Percentiles rank a stretch among this genome's conserved stretches.
phyloP scores from a whole-genome alignment of 2,888 invertebrate genomes.

The Hypena proboscidalis region DNA sequence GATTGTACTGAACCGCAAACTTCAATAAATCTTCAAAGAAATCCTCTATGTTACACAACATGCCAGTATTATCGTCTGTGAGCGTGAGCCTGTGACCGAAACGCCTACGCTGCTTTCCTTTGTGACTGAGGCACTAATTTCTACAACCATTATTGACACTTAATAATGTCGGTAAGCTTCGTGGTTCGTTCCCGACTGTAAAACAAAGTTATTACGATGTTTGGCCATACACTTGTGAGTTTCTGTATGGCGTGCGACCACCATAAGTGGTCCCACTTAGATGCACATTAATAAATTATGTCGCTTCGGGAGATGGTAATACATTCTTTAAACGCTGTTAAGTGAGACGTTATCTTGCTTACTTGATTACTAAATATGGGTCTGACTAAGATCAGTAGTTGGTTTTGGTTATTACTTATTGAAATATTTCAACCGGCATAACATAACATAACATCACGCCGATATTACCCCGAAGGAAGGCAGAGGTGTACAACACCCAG shows the following conservation, averaged over 20 bases:
- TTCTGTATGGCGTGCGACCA: conserved; percentile 51
- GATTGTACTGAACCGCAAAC: too few relatives aligned
- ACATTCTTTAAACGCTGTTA: conserved; percentile 63
- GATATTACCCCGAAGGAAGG: too few relatives aligned
- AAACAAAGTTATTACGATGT: conserved; percentile 69
- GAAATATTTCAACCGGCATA: conserved; percentile 1
- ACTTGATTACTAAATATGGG: conserved; percentile 51
- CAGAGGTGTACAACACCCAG: too few relatives aligned
- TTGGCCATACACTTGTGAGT: conserved; percentile 52
- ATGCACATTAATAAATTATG: conserved; percentile 69
- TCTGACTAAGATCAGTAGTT: conserved; percentile 13
- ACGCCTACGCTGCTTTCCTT: conserved; percentile 45
- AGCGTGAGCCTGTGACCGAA: conserved; percentile 24
- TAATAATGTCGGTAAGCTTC: conserved; percentile 63
- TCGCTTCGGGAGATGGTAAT: conserved; percentile 66
- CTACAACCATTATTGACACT: conserved; percentile 69
- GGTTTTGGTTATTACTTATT: neutral
- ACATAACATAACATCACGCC: too few relatives aligned
- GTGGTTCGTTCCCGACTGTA: conserved; percentile 58
- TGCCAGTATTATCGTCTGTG: conserved; percentile 34
- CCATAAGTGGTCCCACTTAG: conserved; percentile 75
- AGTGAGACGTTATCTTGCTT: conserved; percentile 54
- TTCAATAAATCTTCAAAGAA: conserved; percentile 28
- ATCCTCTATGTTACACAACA: conserved; percentile 26
- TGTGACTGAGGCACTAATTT: conserved; percentile 60